Conservation (phyloP, 92 coral and sea anemone species). For the Parazoanthus atlanticus region DNA sequence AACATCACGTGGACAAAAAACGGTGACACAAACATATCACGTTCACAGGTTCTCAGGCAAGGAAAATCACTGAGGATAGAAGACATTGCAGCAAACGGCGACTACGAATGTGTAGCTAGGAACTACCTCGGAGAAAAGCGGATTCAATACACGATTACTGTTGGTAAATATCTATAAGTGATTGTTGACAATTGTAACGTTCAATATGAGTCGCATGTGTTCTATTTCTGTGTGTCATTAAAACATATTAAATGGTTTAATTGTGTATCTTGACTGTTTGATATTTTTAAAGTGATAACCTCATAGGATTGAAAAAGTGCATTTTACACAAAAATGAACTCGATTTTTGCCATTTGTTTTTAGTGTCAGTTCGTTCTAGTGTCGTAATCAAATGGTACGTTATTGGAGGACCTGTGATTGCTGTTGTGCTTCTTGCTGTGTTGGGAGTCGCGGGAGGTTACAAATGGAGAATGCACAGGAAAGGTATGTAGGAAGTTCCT, state of each 20-base stretch:
- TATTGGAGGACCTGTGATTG: neutral
- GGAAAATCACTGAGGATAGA: neutral
- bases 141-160: neutral
- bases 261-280: too few relatives aligned
- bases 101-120: neutral
- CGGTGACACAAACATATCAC: neutral
- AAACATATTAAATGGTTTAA: too few relatives aligned
- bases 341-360: too few relatives aligned
- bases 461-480: neutral
- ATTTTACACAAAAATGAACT: too few relatives aligned
- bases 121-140: neutral
- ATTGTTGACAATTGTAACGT: neutral
- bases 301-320: too few relatives aligned
- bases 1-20: conserved; percentile 7
- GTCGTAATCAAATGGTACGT: neutral
- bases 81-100: neutral
- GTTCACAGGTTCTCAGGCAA: neutral
- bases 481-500: neutral
- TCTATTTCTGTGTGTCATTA: too few relatives aligned
- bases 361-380: too few relatives aligned
- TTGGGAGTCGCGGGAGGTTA: neutral
- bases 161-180: neutral
- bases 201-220: too few relatives aligned
- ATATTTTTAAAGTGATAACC: too few relatives aligned
- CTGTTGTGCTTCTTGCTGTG: neutral